Evolutionary conservation across 2,888 invertebrate species (phyloP).

Genomic region (Diploptera punctata): DNA sequence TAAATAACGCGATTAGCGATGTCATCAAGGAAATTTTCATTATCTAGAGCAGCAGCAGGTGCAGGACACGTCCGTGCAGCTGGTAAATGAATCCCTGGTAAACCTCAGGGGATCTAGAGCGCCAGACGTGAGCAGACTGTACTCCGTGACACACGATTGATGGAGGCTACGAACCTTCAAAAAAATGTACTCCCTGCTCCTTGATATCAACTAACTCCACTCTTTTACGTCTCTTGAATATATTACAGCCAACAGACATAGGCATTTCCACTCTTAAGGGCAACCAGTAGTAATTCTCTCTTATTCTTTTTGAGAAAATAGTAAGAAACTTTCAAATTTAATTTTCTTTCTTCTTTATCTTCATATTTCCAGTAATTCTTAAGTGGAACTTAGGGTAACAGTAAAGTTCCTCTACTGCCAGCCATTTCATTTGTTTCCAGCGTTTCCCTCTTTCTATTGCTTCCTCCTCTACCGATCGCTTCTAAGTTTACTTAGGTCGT

Average conservation of each 20-base stretch:
- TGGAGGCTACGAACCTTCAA: background rate
- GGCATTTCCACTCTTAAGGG: too few species aligned
- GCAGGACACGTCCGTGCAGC: background rate
- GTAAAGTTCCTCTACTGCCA: too few species aligned
- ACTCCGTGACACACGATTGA: conserved; percentile 13
- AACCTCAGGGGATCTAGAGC: conserved; percentile 12
- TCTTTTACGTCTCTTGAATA: background rate
- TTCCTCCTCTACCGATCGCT: too few species aligned
- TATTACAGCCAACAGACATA: background rate
- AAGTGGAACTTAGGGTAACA: too few species aligned
- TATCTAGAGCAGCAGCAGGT: background rate
- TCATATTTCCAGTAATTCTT: too few species aligned
- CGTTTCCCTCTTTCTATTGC: too few species aligned
- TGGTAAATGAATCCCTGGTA: conserved; percentile 24
- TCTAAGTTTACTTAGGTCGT: too few species aligned
- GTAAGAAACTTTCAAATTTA: too few species aligned
- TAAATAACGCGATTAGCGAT: conserved; percentile 5
- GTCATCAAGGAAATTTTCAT: background rate
- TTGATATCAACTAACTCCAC: background rate
- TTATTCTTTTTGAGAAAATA: too few species aligned
- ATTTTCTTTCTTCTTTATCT: too few species aligned
- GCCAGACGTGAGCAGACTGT: conserved; percentile 23
- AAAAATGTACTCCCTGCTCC: conserved; percentile 4
- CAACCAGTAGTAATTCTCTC: too few species aligned
- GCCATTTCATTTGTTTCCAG: too few species aligned